Evolutionary conservation across 2,797 vertebrate genomes (phyloP), one percentile per base, ranked within the genome.

Genomic region (Urocyon cinereoargenteus): DNA sequence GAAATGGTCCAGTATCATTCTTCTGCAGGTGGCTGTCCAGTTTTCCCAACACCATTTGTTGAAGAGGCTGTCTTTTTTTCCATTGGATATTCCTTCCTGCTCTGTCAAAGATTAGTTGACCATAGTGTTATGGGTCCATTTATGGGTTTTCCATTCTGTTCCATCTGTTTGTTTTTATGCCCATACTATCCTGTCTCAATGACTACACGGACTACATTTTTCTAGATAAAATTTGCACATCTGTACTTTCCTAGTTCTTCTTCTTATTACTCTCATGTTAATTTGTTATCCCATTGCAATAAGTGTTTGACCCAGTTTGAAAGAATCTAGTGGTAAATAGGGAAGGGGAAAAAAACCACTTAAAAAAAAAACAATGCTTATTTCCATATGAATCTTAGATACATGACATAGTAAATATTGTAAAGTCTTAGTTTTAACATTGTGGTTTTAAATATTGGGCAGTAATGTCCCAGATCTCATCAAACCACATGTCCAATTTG

Each of bases 391-490:
- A 81, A 45, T 66, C 21, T 88, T 64, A 91, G 28, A 68, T 21
- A 45, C 5, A 18, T 77, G 68, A 82, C 75, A 90, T 28, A 68
- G 5, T 64, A 90, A 86, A 68, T 59, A 34, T 4, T 5, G 1
- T 28, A 86, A 94, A 31, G 36, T 70, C 53, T 86, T 70, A 55
- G 26, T 86, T 91, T 96, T 97, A 81, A 92, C 3, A 5, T 88
- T 51, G 87, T 90, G 6, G 31, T 64, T 95, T 93, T 83, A 86
- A 91, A 64, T 62, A 68, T 62, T 49, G 24, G 51, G 6, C 14
- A 36, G 26, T 49, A n/a, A n/a, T 90, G 11, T 89, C 14, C 45
- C 10, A 26, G 14, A 68, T 18, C 40, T 70, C 57, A 83, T 90
- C 14, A 86, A 86, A 73, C 22, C 49, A 6, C 36, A 6, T 0